Conservation (phyloP, 2,797 vertebrate genomes). For the Gambelia wislizenii region DNA sequence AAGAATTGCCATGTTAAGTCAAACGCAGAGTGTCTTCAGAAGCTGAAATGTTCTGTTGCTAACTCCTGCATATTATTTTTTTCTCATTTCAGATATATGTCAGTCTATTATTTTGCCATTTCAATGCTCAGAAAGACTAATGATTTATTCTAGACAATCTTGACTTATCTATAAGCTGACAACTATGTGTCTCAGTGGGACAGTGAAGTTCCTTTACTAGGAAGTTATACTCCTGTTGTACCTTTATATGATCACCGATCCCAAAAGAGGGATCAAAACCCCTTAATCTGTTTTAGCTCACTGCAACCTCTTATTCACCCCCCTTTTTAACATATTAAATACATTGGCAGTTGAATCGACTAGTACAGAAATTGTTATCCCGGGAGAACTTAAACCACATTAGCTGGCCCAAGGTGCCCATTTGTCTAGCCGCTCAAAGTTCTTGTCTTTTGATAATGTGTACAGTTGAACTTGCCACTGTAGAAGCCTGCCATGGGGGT, state of each 20-base stretch:
- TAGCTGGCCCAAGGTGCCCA: not conserved
- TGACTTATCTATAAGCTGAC: not conserved
- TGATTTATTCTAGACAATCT: not conserved
- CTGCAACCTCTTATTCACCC: not conserved
- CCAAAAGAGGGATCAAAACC: slow-evolving; percentile 9
- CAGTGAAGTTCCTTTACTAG: not conserved
- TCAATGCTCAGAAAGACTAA: not conserved
- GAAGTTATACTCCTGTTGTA: not conserved
- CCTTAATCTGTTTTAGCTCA: not conserved
- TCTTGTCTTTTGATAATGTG: not conserved
- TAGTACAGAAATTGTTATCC: not conserved
- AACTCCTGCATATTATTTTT: not conserved
- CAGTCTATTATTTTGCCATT: not conserved
- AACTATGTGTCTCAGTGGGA: not conserved
- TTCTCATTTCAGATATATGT: not conserved
- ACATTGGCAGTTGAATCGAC: not conserved
- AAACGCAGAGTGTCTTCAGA: not conserved
- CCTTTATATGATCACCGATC: not conserved
- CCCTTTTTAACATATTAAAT: not conserved
- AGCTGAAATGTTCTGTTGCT: not conserved
- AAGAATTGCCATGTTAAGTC: not conserved
- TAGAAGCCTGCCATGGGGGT: not conserved
- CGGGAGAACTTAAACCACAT: not conserved
- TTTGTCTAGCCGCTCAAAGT: not conserved
- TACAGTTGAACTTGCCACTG: not conserved